A percentile compares a stretch with the other conserved stretches of the same genome.
Conservation (phyloP, 2,113 vertebrate genomes). For the Gnathonemus echidnorhynchus region DNA sequence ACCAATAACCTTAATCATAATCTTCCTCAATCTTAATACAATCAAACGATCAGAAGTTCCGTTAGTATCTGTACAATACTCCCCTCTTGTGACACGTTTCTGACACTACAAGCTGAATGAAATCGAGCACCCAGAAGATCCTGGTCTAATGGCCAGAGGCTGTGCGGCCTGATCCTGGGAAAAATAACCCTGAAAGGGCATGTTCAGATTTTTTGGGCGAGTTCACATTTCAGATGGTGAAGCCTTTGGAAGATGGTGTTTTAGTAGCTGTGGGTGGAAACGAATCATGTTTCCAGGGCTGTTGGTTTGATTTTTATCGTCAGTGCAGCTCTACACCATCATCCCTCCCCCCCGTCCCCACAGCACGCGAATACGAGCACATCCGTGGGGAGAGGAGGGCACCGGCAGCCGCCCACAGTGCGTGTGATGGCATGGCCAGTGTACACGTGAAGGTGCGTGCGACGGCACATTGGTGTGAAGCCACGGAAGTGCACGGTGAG, state of each 20-base stretch:
- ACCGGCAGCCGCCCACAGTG: slow-evolving; percentile 74
- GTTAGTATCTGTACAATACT: background rate
- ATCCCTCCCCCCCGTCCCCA: background rate
- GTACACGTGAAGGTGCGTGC: slow-evolving; percentile 60
- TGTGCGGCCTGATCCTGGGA: background rate
- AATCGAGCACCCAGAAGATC: background rate
- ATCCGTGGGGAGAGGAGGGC: slow-evolving; percentile 97
- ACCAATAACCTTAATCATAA: background rate
- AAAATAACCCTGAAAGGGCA: background rate
- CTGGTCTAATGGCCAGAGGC: background rate
- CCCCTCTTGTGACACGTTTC: background rate
- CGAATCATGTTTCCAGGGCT: background rate
- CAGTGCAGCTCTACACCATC: background rate
- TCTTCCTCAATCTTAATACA: background rate
- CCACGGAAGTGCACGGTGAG: slow-evolving; percentile 78
- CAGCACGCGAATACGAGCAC: slow-evolving; percentile 96
- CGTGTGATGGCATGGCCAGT: slow-evolving; percentile 75
- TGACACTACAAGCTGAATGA: background rate
- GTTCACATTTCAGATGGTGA: background rate
- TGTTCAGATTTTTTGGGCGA: background rate
- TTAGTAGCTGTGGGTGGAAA: background rate
- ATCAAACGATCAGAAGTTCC: background rate
- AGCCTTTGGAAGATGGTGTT: background rate
- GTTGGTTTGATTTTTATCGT: background rate
- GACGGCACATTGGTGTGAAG: slow-evolving; percentile 74